These are phyloP conservation scores for Himalopsyche anomala DNA, from an alignment of 2,888 invertebrate species.

Conservation along the genomic window DNA sequence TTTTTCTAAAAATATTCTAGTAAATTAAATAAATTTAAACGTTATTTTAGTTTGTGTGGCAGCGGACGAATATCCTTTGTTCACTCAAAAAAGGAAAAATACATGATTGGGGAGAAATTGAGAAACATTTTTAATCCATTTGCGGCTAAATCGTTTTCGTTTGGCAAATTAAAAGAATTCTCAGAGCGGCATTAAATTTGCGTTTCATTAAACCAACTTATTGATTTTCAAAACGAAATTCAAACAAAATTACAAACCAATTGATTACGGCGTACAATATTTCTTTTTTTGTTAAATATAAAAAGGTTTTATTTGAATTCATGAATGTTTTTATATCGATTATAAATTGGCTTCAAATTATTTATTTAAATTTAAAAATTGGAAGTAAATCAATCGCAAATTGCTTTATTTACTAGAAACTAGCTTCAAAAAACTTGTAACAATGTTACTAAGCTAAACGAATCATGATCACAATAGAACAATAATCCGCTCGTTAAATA, in stretches of 20 bases:
- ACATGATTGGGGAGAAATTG: neutral
- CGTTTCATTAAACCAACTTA: constrained; percentile 43
- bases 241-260: constrained; percentile 36
- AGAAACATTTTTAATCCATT: constrained; percentile 43
- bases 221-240: constrained; percentile 40
- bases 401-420: no score
- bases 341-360: no score
- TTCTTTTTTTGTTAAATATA: neutral
- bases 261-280: neutral
- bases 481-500: no score
- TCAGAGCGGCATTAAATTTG: constrained; percentile 39
- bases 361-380: no score
- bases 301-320: neutral
- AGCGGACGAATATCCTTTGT: neutral
- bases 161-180: constrained; percentile 43
- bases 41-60: no score
- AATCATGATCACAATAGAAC: no score
- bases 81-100: neutral
- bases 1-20: no score
- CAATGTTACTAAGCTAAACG: no score
- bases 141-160: constrained; percentile 38
- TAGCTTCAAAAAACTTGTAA: no score
- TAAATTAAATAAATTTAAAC: no score
- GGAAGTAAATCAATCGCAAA: no score
- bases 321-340: no score